These are phyloP conservation scores for Percina caprodes DNA, from an alignment of 2,113 vertebrate genomes.

Conservation along the genomic window DNA sequence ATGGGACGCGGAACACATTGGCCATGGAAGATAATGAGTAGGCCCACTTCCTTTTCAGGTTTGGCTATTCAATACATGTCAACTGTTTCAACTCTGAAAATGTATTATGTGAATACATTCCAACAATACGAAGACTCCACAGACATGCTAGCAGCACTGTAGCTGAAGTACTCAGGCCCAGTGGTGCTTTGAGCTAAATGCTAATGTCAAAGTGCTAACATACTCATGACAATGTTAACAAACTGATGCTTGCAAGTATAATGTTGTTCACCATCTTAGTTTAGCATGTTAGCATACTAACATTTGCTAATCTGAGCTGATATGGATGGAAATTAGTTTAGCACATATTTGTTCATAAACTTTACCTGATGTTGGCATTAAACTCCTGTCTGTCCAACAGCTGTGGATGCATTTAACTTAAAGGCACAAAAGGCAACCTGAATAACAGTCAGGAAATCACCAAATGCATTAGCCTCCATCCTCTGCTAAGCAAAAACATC, in stretches of 20 bases:
- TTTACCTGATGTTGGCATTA: background rate
- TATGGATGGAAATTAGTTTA: background rate
- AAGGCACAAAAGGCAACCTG: background rate
- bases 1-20: conserved; percentile 54
- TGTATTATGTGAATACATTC: conserved; percentile 1
- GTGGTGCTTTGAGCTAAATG: background rate
- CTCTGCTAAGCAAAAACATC: background rate
- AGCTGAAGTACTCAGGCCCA: too few relatives aligned
- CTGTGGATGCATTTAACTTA: background rate
- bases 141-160: background rate
- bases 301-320: background rate
- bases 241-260: background rate
- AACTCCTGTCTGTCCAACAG: background rate
- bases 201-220: too few relatives aligned
- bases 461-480: background rate
- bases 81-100: background rate
- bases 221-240: background rate
- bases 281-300: background rate
- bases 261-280: background rate
- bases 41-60: background rate
- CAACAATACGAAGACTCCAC: background rate
- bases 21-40: conserved; percentile 42
- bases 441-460: background rate
- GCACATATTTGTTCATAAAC: background rate
- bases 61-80: background rate